A percentile compares a stretch with the other conserved stretches of the same genome.
phyloP scores from a whole-genome alignment of 2,888 invertebrate species.

The Leptopilina drosophilae region DNA sequence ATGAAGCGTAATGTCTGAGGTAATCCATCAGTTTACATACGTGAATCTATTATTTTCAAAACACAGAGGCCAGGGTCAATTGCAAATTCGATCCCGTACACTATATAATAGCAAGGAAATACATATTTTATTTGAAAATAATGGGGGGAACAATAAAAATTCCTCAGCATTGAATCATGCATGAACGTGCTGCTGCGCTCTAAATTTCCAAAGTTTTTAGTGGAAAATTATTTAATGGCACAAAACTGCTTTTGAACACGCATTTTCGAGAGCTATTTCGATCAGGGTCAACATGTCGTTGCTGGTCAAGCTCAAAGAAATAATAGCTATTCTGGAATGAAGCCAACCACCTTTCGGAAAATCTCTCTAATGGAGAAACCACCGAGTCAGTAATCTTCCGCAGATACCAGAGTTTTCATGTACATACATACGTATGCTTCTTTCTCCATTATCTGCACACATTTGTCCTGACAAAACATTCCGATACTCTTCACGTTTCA shows the following conservation, averaged over 20 bases:
- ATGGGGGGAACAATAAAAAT: neutral
- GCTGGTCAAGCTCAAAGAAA: constrained; percentile 52
- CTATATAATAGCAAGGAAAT: neutral
- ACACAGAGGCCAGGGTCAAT: constrained; percentile 11
- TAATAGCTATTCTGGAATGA: constrained; percentile 52
- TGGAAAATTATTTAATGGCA: neutral
- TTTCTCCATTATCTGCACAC: neutral
- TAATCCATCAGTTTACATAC: constrained; percentile 2
- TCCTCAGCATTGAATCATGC: neutral
- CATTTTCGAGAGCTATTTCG: constrained; percentile 1
- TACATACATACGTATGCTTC: neutral
- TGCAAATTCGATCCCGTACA: neutral
- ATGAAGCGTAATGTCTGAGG: constrained; percentile 22
- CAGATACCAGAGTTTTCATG: neutral
- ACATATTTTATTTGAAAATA: neutral
- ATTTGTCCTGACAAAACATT: neutral
- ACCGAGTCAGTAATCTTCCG: constrained; percentile 25
- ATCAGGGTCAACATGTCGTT: constrained; percentile 41
- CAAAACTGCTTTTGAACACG: constrained; percentile 18
- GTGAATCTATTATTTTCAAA: constrained; percentile 11
- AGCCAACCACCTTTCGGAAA: constrained; percentile 57
- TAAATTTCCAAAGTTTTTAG: constrained; percentile 5
- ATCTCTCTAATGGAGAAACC: constrained; percentile 54
- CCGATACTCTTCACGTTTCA: neutral
- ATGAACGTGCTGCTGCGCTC: neutral